These are phyloP conservation scores for Cryptoprocta ferox DNA, from an alignment of 2,797 vertebrate species.

Conservation along the genomic window DNA sequence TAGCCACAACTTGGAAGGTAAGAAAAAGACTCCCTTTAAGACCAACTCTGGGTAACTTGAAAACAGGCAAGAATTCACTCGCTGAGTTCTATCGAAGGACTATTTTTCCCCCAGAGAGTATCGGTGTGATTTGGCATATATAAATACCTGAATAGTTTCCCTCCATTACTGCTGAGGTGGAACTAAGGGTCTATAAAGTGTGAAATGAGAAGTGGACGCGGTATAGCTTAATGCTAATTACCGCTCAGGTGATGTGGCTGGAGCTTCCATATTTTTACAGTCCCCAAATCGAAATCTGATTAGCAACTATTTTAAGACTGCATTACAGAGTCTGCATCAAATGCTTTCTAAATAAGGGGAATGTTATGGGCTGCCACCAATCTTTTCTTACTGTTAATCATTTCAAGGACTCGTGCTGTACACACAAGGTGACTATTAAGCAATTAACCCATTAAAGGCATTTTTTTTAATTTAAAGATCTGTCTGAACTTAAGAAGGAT, in stretches of 20 bases:
- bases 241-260: slow-evolving; percentile 58
- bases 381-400: slow-evolving; percentile 38
- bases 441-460: neutral
- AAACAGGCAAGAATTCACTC: slow-evolving; percentile 67
- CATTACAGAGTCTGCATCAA: neutral
- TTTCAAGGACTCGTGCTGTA: slow-evolving; percentile 10
- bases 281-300: neutral
- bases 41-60: neutral
- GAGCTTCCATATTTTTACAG: neutral
- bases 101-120: slow-evolving; percentile 35
- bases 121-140: slow-evolving; percentile 77
- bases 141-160: slow-evolving; percentile 79
- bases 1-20: neutral
- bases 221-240: slow-evolving; percentile 77
- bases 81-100: slow-evolving; percentile 62
- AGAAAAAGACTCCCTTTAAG: slow-evolving; percentile 20
- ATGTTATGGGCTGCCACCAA: neutral
- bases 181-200: slow-evolving; percentile 76
- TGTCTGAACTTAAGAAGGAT: neutral
- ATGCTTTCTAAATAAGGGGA: slow-evolving; percentile 57
- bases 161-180: slow-evolving; percentile 70
- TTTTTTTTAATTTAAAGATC: neutral
- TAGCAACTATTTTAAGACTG: slow-evolving; percentile 64
- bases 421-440: neutral
- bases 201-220: slow-evolving; percentile 64